Percentiles rank a stretch among this genome's conserved stretches.
These are phyloP conservation scores for Pterostichus niger DNA, from an alignment of 2,888 invertebrate genomes.

Conservation along the genomic window DNA sequence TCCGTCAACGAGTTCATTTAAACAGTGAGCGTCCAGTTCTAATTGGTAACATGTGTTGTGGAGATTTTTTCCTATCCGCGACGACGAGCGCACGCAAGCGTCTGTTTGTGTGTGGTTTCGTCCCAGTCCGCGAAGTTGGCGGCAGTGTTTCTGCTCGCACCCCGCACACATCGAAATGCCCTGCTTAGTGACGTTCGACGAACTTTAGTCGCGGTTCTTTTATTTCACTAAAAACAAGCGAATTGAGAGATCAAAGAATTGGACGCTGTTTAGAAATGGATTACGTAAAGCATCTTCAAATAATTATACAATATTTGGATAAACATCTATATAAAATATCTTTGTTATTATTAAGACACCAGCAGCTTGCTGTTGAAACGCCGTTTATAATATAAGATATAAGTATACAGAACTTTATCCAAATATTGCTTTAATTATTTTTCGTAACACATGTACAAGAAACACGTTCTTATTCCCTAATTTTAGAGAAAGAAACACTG, in stretches of 20 bases:
- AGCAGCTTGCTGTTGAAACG: no score
- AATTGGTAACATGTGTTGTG: constrained; percentile 59
- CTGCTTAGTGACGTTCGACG: not conserved
- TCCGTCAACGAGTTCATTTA: constrained; percentile 59
- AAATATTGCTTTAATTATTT: no score
- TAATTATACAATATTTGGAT: not conserved
- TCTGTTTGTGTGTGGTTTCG: constrained; percentile 17
- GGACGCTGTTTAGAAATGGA: constrained; percentile 1
- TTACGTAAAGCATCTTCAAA: not conserved
- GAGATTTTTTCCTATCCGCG: constrained; percentile 40
- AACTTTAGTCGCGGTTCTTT: constrained; percentile 20
- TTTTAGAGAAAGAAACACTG: no score
- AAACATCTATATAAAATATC: no score
- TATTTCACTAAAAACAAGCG: constrained; percentile 26
- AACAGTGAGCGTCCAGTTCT: constrained; percentile 42
- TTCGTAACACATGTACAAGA: no score
- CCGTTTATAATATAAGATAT: no score
- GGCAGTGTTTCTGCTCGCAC: not conserved
- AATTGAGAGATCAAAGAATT: not conserved
- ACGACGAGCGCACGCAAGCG: not conserved
- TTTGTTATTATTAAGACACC: no score
- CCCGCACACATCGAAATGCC: not conserved
- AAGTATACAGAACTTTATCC: no score
- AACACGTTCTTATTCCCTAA: no score
- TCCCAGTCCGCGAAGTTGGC: constrained; percentile 38